Percentiles rank a stretch among this genome's conserved stretches.
These are phyloP conservation scores for Prionailurus viverrinus DNA, from an alignment of 2,113 vertebrate genomes.

Conservation along the genomic window DNA sequence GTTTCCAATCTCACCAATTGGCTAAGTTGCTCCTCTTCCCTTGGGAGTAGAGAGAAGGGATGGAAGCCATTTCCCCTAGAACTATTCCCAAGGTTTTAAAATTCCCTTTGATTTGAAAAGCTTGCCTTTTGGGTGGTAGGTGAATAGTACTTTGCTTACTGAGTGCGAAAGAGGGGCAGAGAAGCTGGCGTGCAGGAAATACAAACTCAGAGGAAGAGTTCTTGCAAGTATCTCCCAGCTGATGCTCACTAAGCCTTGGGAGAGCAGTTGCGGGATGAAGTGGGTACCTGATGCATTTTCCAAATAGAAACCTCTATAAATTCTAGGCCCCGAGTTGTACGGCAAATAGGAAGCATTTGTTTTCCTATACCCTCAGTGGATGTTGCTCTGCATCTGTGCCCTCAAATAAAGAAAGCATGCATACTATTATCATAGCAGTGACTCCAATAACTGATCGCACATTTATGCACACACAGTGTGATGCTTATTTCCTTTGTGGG, in stretches of 20 bases:
- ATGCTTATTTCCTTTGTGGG: constrained; percentile 60
- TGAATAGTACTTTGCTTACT: background rate
- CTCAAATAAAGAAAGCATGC: constrained; percentile 46
- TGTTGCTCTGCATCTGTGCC: constrained; percentile 31
- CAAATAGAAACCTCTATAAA: constrained; percentile 52
- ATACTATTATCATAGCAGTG: constrained; percentile 27
- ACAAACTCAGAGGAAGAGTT: background rate
- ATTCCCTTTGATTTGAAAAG: background rate
- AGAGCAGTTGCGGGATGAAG: background rate
- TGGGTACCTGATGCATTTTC: background rate
- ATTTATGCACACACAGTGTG: constrained; percentile 5
- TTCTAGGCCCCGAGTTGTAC: background rate
- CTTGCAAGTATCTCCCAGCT: background rate
- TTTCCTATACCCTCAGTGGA: background rate
- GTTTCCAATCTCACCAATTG: background rate
- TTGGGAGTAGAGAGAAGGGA: background rate
- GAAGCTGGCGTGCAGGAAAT: background rate
- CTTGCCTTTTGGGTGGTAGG: background rate
- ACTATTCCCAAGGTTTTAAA: background rate
- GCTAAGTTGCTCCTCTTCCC: background rate
- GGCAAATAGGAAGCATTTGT: constrained; percentile 33
- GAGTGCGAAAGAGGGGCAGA: background rate
- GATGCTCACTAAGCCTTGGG: background rate
- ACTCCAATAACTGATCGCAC: constrained; percentile 16
- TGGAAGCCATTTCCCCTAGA: background rate